Percentiles rank a stretch among this genome's conserved stretches.
Evolutionary conservation across 2,797 vertebrate genomes (phyloP).

Genomic region (Aphelocoma californica): DNA sequence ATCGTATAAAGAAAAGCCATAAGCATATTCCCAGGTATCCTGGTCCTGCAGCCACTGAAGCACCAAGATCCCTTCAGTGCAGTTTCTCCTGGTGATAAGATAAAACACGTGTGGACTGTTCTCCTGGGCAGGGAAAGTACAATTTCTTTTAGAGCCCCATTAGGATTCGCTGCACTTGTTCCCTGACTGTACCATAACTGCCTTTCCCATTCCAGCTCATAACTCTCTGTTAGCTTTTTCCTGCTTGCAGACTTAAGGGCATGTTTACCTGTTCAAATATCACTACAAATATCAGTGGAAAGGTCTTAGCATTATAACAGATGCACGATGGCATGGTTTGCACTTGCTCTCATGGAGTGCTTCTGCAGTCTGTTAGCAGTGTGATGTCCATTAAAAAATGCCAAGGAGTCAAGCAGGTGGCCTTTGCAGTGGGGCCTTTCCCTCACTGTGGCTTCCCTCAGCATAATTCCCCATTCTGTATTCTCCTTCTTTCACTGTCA

Average conservation of each 20-base stretch:
- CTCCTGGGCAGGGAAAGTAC: not conserved
- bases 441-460: not conserved
- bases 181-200: not conserved
- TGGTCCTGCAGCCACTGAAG: not conserved
- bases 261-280: constrained; percentile 60
- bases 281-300: constrained; percentile 46
- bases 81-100: fast-evolving
- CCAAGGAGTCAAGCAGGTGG: not conserved
- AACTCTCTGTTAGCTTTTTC: constrained; percentile 28
- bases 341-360: constrained; percentile 6
- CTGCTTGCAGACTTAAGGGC: constrained; percentile 1
- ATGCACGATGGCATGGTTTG: not conserved
- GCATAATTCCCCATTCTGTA: not conserved
- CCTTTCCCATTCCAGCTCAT: not conserved
- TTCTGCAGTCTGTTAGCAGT: constrained; percentile 32
- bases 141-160: not conserved
- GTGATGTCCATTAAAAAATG: constrained; percentile 8
- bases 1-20: not conserved
- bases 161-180: not conserved
- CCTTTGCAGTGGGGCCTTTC: not conserved
- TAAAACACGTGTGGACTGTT: not conserved
- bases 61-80: not conserved
- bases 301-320: constrained; percentile 61
- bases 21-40: not conserved
- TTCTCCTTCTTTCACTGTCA: not conserved